Evolutionary conservation across 2,888 invertebrate species (phyloP).

Genomic region (Dermolepida albohirtum): DNA sequence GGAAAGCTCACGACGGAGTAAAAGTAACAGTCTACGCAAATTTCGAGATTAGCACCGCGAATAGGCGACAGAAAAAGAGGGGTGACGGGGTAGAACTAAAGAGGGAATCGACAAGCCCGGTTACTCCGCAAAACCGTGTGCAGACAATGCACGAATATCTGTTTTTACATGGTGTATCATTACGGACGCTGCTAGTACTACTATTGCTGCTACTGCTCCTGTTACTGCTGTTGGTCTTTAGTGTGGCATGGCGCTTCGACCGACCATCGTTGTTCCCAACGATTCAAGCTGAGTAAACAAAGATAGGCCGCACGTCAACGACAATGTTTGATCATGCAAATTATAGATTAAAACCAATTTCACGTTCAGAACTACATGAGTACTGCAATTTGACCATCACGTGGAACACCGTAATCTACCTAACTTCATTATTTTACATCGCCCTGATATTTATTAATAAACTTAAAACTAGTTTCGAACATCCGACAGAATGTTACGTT

Average conservation of each 20-base stretch:
- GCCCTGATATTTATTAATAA: conserved; percentile 5
- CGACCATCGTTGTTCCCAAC: conserved; percentile 33
- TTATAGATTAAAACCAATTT: conserved; percentile 65
- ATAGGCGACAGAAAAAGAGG: conserved; percentile 47
- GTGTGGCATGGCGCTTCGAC: too few relatives aligned
- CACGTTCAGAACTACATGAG: conserved; percentile 61
- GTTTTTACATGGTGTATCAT: conserved; percentile 60
- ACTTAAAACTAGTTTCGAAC: too few relatives aligned
- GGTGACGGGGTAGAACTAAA: conserved; percentile 42
- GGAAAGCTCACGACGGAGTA: conserved; percentile 50
- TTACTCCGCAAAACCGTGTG: conserved; percentile 37
- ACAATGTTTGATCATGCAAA: conserved; percentile 65
- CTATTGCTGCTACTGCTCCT: conserved; percentile 3
- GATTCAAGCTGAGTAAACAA: conserved; percentile 65
- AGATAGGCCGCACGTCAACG: conserved; percentile 63
- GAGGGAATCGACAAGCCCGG: not conserved
- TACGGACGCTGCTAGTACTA: conserved; percentile 49
- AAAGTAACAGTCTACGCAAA: conserved; percentile 52
- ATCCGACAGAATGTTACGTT: too few relatives aligned
- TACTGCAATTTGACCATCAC: conserved; percentile 52
- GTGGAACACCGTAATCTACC: conserved; percentile 40
- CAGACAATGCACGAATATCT: conserved; percentile 39
- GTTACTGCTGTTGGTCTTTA: too few relatives aligned
- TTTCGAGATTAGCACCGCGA: conserved; percentile 40
- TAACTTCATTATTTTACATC: conserved; percentile 38